phyloP scores from a whole-genome alignment of 1,140 invertebrate genomes.

The Elysia chlorotica region DNA sequence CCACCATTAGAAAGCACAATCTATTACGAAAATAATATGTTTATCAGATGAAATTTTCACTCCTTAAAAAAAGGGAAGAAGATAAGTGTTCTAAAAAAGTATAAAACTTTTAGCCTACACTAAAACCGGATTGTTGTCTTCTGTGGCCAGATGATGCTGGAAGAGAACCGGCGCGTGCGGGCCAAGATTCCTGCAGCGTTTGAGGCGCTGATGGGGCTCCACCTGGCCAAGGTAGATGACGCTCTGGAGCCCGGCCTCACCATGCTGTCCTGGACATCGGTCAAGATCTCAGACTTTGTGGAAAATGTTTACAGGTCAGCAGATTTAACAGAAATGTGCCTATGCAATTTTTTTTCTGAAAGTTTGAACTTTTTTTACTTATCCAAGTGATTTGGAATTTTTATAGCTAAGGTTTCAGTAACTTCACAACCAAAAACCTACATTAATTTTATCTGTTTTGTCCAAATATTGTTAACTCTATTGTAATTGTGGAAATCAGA shows the following conservation, averaged over 20 bases:
- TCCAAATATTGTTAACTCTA: too few species aligned
- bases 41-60: not conserved
- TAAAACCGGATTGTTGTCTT: not conserved
- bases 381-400: too few species aligned
- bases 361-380: too few species aligned
- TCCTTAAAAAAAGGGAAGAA: not conserved
- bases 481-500: too few species aligned
- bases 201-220: conserved; percentile 81
- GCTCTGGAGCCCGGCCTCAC: conserved; percentile 77
- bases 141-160: conserved; percentile 55
- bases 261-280: conserved; percentile 79
- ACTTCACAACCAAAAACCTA: too few species aligned
- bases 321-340: too few species aligned
- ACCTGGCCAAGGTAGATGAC: conserved; percentile 70
- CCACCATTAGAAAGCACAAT: not conserved
- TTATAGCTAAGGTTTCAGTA: too few species aligned
- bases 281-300: conserved; percentile 76
- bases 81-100: too few species aligned
- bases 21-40: not conserved
- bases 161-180: conserved; percentile 72
- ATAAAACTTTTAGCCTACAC: too few species aligned
- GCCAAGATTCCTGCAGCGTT: conserved; percentile 84
- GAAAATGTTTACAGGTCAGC: conserved; percentile 66
- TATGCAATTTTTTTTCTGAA: too few species aligned
- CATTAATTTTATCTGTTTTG: too few species aligned